These are phyloP conservation scores for Noctuana brunneofusca DNA, from an alignment of 2,888 invertebrate genomes.

Conservation along the genomic window DNA sequence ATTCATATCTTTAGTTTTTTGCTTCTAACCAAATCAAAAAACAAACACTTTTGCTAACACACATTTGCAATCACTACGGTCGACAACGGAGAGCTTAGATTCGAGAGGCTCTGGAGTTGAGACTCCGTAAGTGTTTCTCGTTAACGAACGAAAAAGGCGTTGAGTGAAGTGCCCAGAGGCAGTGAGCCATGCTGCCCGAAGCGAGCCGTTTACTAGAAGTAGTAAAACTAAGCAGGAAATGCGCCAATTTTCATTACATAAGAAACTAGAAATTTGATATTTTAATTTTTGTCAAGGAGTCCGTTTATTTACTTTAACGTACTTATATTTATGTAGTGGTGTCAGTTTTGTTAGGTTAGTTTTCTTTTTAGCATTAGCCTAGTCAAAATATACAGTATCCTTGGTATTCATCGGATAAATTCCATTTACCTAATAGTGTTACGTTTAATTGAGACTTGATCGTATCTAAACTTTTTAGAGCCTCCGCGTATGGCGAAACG, in stretches of 20 bases:
- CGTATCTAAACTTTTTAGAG: slow-evolving; percentile 21
- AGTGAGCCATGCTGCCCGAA: not conserved
- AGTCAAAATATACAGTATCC: not conserved
- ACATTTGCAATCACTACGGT: slow-evolving; percentile 24
- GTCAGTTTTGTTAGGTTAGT: not conserved
- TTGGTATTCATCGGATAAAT: slow-evolving; percentile 7
- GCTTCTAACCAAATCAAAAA: slow-evolving; percentile 10
- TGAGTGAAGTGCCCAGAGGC: slow-evolving; percentile 26
- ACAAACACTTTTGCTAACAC: slow-evolving; percentile 19
- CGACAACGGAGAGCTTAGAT: slow-evolving; percentile 28
- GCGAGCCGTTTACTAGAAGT: not conserved
- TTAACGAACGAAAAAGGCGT: slow-evolving; percentile 27
- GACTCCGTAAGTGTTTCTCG: slow-evolving; percentile 25
- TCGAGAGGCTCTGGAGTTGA: slow-evolving; percentile 23
- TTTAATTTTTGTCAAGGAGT: too few relatives aligned
- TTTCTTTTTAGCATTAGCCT: not conserved
- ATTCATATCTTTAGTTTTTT: too few relatives aligned
- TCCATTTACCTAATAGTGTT: not conserved
- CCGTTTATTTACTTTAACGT: too few relatives aligned
- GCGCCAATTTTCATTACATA: too few relatives aligned
- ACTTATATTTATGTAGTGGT: not conserved
- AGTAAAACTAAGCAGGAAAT: not conserved
- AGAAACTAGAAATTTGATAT: too few relatives aligned
- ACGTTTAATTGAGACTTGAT: slow-evolving; percentile 30
- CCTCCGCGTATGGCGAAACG: slow-evolving; percentile 15